phyloP scores from a whole-genome alignment of 2,113 vertebrate species.

The Paratilapia polleni region DNA sequence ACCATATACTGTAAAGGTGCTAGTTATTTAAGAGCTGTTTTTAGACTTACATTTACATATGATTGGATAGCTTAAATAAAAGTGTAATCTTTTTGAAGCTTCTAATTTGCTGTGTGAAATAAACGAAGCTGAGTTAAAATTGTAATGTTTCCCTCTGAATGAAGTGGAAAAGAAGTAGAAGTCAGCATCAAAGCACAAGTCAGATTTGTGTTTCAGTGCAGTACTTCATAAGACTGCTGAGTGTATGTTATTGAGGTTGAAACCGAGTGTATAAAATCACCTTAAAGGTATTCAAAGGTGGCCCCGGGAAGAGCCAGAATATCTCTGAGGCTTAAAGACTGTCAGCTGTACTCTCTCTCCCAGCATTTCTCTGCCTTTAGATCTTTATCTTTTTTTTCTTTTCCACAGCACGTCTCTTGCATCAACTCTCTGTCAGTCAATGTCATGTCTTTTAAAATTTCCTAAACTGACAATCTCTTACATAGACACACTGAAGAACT shows the following conservation, averaged over 20 bases:
- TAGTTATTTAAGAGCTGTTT: background rate
- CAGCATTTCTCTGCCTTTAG: constrained; percentile 3
- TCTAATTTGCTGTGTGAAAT: background rate
- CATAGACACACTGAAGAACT: background rate
- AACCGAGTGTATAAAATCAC: background rate
- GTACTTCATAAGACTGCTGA: background rate
- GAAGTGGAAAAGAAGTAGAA: background rate
- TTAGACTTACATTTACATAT: background rate
- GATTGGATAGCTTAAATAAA: background rate
- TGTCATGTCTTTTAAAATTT: constrained; percentile 23
- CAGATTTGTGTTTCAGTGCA: background rate
- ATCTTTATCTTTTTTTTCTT: background rate
- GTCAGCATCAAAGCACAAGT: background rate
- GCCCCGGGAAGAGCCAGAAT: background rate
- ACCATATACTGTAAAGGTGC: background rate
- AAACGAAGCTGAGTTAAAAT: background rate
- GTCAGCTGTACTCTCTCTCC: constrained; percentile 3
- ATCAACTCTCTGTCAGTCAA: constrained; percentile 25
- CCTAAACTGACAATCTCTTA: constrained; percentile 15
- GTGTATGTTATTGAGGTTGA: background rate
- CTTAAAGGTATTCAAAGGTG: background rate
- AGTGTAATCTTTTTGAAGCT: background rate
- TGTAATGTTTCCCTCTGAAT: background rate
- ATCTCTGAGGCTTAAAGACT: background rate
- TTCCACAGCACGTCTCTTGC: background rate